Base-by-base conservation (phyloP, 2,888 invertebrate genomes). In the Oscheius myriophilus region DNA sequence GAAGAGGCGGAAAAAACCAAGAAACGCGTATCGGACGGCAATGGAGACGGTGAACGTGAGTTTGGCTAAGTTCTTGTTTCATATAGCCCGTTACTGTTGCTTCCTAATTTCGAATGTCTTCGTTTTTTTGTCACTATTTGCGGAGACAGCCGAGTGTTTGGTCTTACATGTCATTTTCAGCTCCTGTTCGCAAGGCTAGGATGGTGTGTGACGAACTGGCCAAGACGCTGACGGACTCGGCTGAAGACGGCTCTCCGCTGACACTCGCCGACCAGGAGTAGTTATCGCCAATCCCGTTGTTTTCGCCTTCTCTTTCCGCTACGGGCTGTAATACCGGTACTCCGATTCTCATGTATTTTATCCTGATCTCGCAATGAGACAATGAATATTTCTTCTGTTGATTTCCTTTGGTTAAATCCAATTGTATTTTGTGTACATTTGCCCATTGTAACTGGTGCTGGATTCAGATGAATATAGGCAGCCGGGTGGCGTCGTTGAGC, bases 391-490 rank as follows among this genome's bases (percentile, higher is more conserved):
- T n/a, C n/a, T n/a, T n/a, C 21, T n/a, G 6, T 6, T 11, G 46
- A 11, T 51, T 33, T 33, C 33, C 33, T 6, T 33, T n/a, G n/a
- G n/a, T 26, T 16, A 57, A 41, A 39, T 41, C 41, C 14, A 21
- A 42, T 18, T 21, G 58, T n/a, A 43, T 18, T 21, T 11, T 41
- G 41, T 58, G 58, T 14, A 23, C 23, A 42, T 18, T 7, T 9
- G 18, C 58, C n/a, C n/a, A n/a, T 16, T 54, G 41, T 26, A 12
- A 12, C 26, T 11, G 25, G 42, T 39, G 26, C 26, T 46, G 61
- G 49, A 61, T 61, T 46, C 49, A 61, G 61, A 49, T 33, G 33
- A 33, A 33, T 9, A 33, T 14, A 18, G 39, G 49, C 26, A 23
- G 16, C 33, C 61, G 61, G n/a, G 21, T 61, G 25, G 49, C 26